Base-by-base conservation (phyloP, 2,113 vertebrate species). In the Otocyon megalotis region DNA sequence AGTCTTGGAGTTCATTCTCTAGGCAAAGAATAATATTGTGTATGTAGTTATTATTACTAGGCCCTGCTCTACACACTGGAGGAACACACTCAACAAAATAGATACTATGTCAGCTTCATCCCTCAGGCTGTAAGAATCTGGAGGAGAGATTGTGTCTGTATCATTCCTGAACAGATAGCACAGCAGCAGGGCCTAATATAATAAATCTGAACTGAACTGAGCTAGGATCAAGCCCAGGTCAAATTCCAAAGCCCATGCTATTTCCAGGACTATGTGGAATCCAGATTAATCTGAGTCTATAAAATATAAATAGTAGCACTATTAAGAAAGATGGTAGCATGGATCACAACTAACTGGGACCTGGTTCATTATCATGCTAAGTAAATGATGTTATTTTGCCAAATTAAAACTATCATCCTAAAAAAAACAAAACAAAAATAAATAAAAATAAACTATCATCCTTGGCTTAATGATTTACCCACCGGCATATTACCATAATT, bases 141-240 rank as follows among this genome's bases (percentile, higher is more conserved):
- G 60, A 87, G 17, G 16, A 79, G 17, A 9, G 71, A 86, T 12
- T 87, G 10, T 58, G 19, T 83, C 19, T 82, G 54, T 71, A 82
- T 77, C 20, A 53, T 53, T 87, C 93, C 48, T 80, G 4, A 79
- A 65, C 16, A 93, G 37, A 87, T 53, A 85, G 74, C 26, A 62
- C 9, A 79, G n/a, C n/a, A 76, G 16, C 3, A 90, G 32, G 35
- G n/a, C 60, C 22, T 62, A 88, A 48, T 19, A 50, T 43, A 87
- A 79, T n/a, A 82, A 95, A 79, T 79, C 54, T 53, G 58, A 90
- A 32, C 15, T 63, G 65, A 92, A 80, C 4, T 82, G 81, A 93
- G 28, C 22, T 63, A 77, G 26, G 58, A 58, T 69, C 54, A 93
- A 87, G 56, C 10, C 54, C 26, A 53, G 37, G 54, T 62, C 32